These are phyloP conservation scores for Pogonognathellus flavescens DNA, from an alignment of 1,140 invertebrate genomes.

Conservation along the genomic window DNA sequence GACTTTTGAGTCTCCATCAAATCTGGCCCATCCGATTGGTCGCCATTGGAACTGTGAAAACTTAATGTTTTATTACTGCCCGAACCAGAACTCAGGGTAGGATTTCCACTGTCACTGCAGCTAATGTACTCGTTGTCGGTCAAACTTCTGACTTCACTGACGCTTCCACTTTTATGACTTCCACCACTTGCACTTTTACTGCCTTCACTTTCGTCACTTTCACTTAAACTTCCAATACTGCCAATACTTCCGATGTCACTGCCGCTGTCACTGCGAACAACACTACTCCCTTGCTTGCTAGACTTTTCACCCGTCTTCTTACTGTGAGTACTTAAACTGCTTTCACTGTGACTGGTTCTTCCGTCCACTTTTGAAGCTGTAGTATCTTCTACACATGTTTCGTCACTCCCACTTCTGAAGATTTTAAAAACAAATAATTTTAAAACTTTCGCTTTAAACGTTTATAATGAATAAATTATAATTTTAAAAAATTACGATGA, in stretches of 20 bases:
- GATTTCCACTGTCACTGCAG: constrained; percentile 21
- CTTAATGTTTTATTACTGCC: background rate
- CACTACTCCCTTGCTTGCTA: background rate
- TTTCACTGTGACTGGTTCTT: background rate
- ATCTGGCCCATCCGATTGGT: background rate
- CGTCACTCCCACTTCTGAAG: background rate
- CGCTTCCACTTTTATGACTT: background rate
- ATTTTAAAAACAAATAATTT: background rate
- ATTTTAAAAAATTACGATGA: constrained; percentile 14
- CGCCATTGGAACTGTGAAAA: constrained; percentile 24
- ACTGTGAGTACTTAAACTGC: constrained; percentile 1
- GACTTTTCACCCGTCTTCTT: background rate
- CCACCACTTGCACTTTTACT: background rate
- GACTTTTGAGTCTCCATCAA: background rate
- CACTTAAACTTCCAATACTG: background rate
- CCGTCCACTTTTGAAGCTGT: background rate
- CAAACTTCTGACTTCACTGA: background rate
- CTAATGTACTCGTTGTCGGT: background rate
- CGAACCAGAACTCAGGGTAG: background rate
- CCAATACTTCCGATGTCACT: background rate
- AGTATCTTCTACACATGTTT: background rate
- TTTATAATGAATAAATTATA: too few relatives aligned
- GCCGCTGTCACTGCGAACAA: background rate
- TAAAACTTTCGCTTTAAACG: background rate
- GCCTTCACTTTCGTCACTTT: background rate